These are phyloP conservation scores for Oreochromis aureus DNA, from an alignment of 2,113 vertebrate genomes.

Conservation along the genomic window DNA sequence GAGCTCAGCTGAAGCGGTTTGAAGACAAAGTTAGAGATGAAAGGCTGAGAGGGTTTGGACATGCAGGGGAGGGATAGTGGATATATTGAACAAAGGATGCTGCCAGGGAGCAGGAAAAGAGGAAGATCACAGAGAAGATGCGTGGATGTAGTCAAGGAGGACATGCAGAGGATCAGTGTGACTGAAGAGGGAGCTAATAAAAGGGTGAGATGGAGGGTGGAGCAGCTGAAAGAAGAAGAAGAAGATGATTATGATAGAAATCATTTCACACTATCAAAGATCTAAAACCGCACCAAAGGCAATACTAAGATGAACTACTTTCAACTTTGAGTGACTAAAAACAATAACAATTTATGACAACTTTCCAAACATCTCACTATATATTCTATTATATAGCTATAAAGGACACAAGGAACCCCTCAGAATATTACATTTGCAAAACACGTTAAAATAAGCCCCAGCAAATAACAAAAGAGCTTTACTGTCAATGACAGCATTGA, in stretches of 20 bases:
- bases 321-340: neutral
- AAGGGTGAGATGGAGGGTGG: neutral
- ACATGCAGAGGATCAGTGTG: neutral
- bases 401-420: neutral
- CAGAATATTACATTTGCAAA: neutral
- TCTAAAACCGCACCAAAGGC: neutral
- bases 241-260: neutral
- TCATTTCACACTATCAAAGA: neutral
- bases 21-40: neutral
- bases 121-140: neutral
- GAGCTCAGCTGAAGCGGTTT: neutral
- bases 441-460: neutral
- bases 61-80: neutral
- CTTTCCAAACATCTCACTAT: neutral
- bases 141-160: neutral
- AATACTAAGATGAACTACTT: slow-evolving; percentile 2
- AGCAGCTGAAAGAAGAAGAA: neutral
- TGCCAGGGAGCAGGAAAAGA: neutral
- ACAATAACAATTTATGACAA: neutral
- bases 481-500: neutral
- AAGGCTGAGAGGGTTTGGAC: neutral
- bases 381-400: neutral
- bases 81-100: neutral
- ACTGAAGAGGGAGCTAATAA: neutral
- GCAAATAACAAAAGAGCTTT: neutral